Evolutionary conservation across 2,113 vertebrate species (phyloP), one percentile per base, ranked within the genome.

Genomic region (Oxyruncus cristatus): DNA sequence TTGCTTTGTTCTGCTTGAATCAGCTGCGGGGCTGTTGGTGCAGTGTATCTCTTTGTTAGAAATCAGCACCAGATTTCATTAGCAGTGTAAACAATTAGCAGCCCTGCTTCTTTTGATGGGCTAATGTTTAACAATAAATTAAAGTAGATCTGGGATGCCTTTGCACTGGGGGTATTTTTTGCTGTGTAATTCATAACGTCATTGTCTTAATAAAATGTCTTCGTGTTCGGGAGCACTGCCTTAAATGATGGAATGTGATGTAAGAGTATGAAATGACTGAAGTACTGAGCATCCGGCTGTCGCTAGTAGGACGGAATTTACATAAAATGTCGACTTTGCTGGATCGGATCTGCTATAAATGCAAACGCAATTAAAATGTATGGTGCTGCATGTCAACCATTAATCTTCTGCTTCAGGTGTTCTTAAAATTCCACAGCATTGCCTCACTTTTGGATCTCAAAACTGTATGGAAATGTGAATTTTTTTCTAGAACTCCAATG

Each of bases 41-140:
- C 96, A 96, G 88, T 81, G 67, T 92, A 55, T 88, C 88, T 95
- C 95, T 97, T 97, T 97, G 96, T 97, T 95, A 96, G 95, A 94
- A 91, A 86, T 95, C 66, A 3, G 37, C 77, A 72, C 35, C 78
- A 49, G 77, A 75, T 95, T 92, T 93, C 70, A 21, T 78, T 81
- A 89, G 62, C 81, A 41, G 73, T 3, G 7, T 82, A 89, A 95
- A 83, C 42, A 66, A 49, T 65, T 56, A 73, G 56, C 30, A 95
- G 56, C 58, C 11, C 10, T 59, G 6, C 55, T 90, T 82, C 46
- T 91, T 63, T 53, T 4, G 13, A 23, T 35, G 50, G 73, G 53
- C 14, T 75, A 14, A 53, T 2, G 17, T 71, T 91, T 86, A 71
- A 95, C 8, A 83, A 94, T 70, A 94, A 92, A 95, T 42, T 14